Base-by-base conservation (phyloP, 1,140 invertebrate species). In the Drosophila simulans region DNA sequence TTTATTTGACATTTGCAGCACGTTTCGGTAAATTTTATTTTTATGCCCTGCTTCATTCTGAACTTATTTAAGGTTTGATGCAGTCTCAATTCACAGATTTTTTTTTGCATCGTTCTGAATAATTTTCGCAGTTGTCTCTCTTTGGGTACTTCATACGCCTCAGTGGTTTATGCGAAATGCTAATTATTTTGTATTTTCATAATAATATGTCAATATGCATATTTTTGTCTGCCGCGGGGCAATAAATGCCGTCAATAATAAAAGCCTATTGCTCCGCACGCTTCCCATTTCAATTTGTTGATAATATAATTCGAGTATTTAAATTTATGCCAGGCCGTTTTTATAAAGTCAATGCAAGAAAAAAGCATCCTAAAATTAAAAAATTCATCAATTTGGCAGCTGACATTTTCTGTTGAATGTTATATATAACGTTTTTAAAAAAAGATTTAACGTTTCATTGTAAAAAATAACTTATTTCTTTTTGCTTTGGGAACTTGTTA, bases 151-250 rank as follows among this genome's bases (percentile, higher is more conserved):
- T 59, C 20, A 68, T 71, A 58, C 51, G 82, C 69, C 54, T 54
- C 63, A 71, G 59, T 85, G 77, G 82, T 62, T 86, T 71, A 56
- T 59, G 75, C 82, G 74, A 80, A 86, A 86, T 86, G 82, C 77
- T 86, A 86, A 86, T 86, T 86, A 86, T 78, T 86, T 78, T 75
- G 52, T 81, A 75, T 81, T 75, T 86, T 81, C 82, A 78, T 86
- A 69, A 76, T 76, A 77, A 78, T 86, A 74, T 81, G 74, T 74
- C 81, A 86, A 86, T 78, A 86, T 81, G 74, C 59, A 64, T 58
- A 58, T 65, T 52, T 76, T 43, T 39, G 27, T 15, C 2, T 39
- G 25, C 46, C 12, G 31, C 43, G 17, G n/a, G 7, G 35, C 8
- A 42, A 10, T 17, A 59, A 42, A 53, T 34, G 3, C 13, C 53